Conservation (phyloP, 1,140 invertebrate species). For the Bombus huntii region DNA sequence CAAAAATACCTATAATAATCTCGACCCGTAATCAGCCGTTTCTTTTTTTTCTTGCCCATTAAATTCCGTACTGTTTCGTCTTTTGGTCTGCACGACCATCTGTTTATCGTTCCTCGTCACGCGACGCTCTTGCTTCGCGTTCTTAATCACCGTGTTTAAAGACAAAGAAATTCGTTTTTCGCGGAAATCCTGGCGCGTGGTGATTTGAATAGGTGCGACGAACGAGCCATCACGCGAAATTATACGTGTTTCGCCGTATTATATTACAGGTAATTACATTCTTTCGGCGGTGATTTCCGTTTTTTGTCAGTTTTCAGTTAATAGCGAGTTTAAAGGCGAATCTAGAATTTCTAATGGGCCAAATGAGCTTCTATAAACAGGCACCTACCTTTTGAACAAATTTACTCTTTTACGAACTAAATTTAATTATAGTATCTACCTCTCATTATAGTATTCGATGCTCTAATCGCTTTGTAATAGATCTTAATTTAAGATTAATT, state of each 20-base stretch:
- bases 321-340: background rate
- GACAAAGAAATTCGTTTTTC: constrained; percentile 48
- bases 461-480: background rate
- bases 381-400: background rate
- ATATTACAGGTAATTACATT: constrained; percentile 49
- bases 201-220: constrained; percentile 17
- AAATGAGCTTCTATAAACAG: background rate
- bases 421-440: background rate
- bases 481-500: background rate
- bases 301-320: background rate
- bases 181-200: constrained; percentile 6
- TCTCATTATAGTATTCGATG: background rate
- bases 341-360: constrained; percentile 13
- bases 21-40: constrained; percentile 12
- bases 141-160: constrained; percentile 50
- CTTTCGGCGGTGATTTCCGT: background rate
- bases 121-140: constrained; percentile 40
- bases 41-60: background rate
- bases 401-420: background rate
- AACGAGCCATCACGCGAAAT: constrained; percentile 53
- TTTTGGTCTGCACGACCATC: background rate
- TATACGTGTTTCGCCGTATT: constrained; percentile 62
- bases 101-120: constrained; percentile 58
- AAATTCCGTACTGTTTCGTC: background rate
- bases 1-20: constrained; percentile 71